phyloP scores from a whole-genome alignment of 1,140 invertebrate genomes.

The Lepidotrigona ventralis region DNA sequence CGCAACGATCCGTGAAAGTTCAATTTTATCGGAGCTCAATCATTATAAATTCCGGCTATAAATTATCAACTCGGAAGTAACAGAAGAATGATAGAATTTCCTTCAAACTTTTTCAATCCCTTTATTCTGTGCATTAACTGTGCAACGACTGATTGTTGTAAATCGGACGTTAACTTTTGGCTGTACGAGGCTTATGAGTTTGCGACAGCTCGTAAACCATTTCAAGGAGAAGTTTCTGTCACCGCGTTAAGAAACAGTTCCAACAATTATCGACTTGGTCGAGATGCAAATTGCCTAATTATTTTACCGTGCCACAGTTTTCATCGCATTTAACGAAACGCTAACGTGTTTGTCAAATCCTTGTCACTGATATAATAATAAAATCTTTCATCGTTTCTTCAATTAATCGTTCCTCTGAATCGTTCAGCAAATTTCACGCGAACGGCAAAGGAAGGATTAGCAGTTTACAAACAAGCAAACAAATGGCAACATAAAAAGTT shows the following conservation, averaged over 20 bases:
- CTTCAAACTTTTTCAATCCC: constrained; percentile 23
- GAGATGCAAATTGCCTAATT: not conserved
- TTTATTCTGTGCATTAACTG: constrained; percentile 7
- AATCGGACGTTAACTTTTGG: not conserved
- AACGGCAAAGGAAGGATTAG: not conserved
- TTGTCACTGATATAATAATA: too few species aligned
- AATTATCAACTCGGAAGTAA: not conserved
- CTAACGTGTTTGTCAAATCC: too few species aligned
- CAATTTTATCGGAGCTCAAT: not conserved
- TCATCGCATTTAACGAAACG: too few species aligned
- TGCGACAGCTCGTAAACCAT: not conserved
- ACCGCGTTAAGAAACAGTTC: not conserved
- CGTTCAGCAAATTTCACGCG: too few species aligned
- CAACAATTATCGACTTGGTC: not conserved
- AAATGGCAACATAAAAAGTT: not conserved
- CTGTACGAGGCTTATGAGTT: not conserved
- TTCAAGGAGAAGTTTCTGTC: not conserved
- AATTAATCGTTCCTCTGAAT: too few species aligned
- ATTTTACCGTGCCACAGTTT: too few species aligned
- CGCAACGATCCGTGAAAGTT: not conserved
- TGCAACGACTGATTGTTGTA: not conserved
- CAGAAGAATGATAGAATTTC: constrained; percentile 1
- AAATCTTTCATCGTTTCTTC: too few species aligned
- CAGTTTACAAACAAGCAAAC: not conserved
- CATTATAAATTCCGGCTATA: not conserved